These are phyloP conservation scores for Festucalex cinctus DNA, from an alignment of 2,113 vertebrate species.

Conservation along the genomic window DNA sequence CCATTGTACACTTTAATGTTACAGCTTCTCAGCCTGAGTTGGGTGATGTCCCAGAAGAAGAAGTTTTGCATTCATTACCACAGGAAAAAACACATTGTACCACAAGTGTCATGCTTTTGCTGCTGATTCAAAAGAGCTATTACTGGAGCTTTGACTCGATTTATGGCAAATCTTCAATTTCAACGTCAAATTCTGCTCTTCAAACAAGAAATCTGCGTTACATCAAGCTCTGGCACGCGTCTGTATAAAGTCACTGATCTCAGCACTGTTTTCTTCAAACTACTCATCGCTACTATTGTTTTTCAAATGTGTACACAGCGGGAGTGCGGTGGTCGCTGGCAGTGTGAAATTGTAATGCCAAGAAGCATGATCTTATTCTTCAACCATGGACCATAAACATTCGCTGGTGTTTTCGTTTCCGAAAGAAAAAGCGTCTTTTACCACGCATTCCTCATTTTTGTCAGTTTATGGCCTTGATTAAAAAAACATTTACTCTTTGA, in stretches of 20 bases:
- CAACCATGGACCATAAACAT: slow-evolving; percentile 44
- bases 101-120: slow-evolving; percentile 16
- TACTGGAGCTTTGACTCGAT: slow-evolving; percentile 21
- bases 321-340: slow-evolving; percentile 15
- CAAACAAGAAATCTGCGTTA: slow-evolving; percentile 43
- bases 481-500: slow-evolving; percentile 33
- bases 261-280: slow-evolving; percentile 36
- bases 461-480: slow-evolving; percentile 27
- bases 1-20: slow-evolving; percentile 14
- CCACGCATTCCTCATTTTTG: slow-evolving; percentile 33
- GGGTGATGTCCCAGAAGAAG: slow-evolving; percentile 37
- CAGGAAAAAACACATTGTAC: slow-evolving; percentile 35
- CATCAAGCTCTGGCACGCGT: slow-evolving; percentile 52
- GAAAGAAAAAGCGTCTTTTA: slow-evolving; percentile 48
- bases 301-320: slow-evolving; percentile 28
- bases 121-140: slow-evolving; percentile 38
- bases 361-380: slow-evolving; percentile 40
- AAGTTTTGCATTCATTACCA: slow-evolving; percentile 34
- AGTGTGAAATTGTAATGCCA: slow-evolving; percentile 24
- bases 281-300: slow-evolving; percentile 48
- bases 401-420: slow-evolving; percentile 53
- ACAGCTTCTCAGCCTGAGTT: slow-evolving; percentile 32
- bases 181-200: slow-evolving; percentile 41
- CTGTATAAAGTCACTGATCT: slow-evolving; percentile 43
- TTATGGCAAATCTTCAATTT: slow-evolving; percentile 33